Evolutionary conservation across 1,140 invertebrate species (phyloP), one percentile per base, ranked within the genome.

Genomic region (Pachypeltis micranthus): DNA sequence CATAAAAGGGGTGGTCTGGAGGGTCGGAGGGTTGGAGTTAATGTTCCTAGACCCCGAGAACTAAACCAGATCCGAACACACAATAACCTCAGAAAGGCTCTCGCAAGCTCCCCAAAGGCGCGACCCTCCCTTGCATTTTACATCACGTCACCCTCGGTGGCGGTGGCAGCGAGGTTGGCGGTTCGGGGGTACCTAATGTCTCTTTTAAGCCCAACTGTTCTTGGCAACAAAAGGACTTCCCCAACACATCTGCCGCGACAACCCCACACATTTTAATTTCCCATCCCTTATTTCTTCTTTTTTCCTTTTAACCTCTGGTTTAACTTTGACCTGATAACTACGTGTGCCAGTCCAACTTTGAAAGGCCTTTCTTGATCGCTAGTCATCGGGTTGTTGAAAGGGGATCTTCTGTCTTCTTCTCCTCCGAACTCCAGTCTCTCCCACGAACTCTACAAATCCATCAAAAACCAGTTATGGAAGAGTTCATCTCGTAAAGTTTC

Each of bases 261-360:
- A 51, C 47, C 47, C 47, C 47, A 51, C 34, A 39, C 47, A 51
- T 51, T 51, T 51, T 51, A 51, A 51, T 51, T 51, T 51, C 47
- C 12, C 47, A 51, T 51, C 47, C 47, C 47, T 51, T 21, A 51
- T 51, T 51, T 10, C 47, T 51, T 51, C n/a, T 51, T 51, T 51
- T 51, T 10, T 51, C 21, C 47, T 10, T 51, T 4, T 16, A 51
- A 4, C 21, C 19, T 51, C 47, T 51, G 47, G 47, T 51, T 51
- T 16, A 51, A 51, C 47, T 51, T 10, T 21, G 47, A 21, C 47
- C 12, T n/a, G n/a, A n/a, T n/a, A n/a, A n/a, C n/a, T n/a, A n/a
- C n/a, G n/a, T n/a, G n/a, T n/a, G n/a, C n/a, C n/a, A n/a, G n/a
- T n/a, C n/a, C n/a, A n/a, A n/a, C n/a, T n/a, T n/a, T n/a, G n/a